A percentile compares a stretch with the other conserved stretches of the same genome.
phyloP scores from a whole-genome alignment of 2,113 vertebrate species.

The Danio rerio region DNA sequence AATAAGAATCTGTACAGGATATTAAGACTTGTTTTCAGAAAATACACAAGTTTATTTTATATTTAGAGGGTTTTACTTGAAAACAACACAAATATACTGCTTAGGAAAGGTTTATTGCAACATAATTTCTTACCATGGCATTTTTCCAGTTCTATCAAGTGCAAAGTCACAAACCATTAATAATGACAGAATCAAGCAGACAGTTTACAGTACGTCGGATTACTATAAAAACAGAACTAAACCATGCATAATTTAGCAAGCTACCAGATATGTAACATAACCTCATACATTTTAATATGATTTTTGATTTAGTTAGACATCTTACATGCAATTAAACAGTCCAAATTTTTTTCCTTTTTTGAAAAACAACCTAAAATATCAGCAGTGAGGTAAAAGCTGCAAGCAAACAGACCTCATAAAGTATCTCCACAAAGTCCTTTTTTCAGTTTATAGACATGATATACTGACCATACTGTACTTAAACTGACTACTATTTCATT shows the following conservation, averaged over 20 bases:
- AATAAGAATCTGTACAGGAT: no score
- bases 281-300: not conserved
- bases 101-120: conserved; percentile 2
- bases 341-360: not conserved
- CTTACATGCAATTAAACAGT: not conserved
- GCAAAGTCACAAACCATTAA: not conserved
- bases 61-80: not conserved
- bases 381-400: not conserved
- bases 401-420: not conserved
- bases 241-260: not conserved
- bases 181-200: not conserved
- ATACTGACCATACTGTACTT: not conserved
- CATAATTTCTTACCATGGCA: not conserved
- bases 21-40: no score
- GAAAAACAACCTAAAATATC: not conserved
- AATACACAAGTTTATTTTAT: no score
- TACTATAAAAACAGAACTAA: not conserved
- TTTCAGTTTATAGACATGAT: not conserved
- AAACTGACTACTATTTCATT: not conserved
- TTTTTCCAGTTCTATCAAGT: not conserved
- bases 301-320: not conserved
- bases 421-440: not conserved
- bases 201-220: not conserved
- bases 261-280: not conserved
- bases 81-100: not conserved